Conservation (phyloP, 2,113 vertebrate species). For the Choloepus hoffmanni region DNA sequence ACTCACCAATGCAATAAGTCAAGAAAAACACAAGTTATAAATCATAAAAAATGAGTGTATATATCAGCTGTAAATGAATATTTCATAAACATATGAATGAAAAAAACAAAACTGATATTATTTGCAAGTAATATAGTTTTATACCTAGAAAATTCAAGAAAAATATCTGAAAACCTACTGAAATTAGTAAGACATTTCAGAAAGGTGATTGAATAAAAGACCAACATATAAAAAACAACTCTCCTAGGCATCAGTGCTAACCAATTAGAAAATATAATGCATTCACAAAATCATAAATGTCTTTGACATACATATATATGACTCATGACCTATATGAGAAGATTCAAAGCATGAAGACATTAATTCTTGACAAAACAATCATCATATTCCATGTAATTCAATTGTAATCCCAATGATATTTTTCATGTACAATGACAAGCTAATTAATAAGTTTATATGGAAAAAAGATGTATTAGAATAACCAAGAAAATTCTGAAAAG, state of each 20-base stretch:
- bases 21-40: constrained; percentile 10
- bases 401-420: background rate
- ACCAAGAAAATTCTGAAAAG: background rate
- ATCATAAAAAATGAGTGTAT: background rate
- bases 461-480: background rate
- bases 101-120: background rate
- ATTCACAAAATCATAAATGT: background rate
- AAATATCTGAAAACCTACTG: background rate
- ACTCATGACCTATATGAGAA: background rate
- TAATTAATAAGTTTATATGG: background rate
- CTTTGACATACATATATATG: background rate
- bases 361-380: constrained; percentile 21
- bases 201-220: background rate
- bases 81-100: background rate
- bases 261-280: constrained; percentile 1
- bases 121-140: constrained; percentile 16
- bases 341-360: background rate
- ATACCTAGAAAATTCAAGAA: background rate
- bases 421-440: background rate
- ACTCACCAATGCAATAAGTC: background rate
- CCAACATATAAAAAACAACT: too few relatives aligned
- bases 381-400: background rate
- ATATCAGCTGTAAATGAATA: background rate
- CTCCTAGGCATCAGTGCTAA: too few relatives aligned
- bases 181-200: background rate